Conservation (phyloP, 2,888 invertebrate species). For the Agrotis ipsilon region DNA sequence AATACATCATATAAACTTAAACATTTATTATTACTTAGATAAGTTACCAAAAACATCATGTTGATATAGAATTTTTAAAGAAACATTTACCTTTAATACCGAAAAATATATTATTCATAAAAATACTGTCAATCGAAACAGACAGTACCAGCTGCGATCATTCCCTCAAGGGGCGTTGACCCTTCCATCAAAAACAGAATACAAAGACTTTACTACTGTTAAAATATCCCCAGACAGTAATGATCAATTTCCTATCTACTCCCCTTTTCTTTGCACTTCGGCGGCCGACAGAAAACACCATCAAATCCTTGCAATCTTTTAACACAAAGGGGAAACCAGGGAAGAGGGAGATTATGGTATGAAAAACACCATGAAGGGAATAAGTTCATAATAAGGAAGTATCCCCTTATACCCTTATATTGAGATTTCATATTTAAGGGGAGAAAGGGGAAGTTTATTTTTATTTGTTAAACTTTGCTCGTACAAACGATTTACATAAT, state of each 20-base stretch:
- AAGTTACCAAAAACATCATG: no score
- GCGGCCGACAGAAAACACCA: conserved; percentile 47
- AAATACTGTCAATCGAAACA: neutral
- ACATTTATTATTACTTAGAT: no score
- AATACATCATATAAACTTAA: no score
- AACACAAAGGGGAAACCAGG: conserved; percentile 57
- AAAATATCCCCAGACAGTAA: conserved; percentile 47
- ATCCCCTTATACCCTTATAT: conserved; percentile 62
- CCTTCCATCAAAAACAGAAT: conserved; percentile 4
- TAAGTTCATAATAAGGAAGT: conserved; percentile 67
- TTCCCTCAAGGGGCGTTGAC: conserved; percentile 3
- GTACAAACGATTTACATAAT: conserved; percentile 66
- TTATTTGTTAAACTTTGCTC: conserved; percentile 64
- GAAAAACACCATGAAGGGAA: conserved; percentile 62
- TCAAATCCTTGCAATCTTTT: conserved; percentile 62
- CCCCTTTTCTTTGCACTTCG: conserved; percentile 43
- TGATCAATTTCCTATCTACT: conserved; percentile 40
- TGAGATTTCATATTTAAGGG: conserved; percentile 68
- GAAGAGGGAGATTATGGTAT: conserved; percentile 63
- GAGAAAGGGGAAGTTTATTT: conserved; percentile 49
- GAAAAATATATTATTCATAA: neutral
- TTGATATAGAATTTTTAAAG: no score
- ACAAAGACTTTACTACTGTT: conserved; percentile 26
- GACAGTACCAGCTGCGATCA: neutral
- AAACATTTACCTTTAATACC: no score